phyloP scores from a whole-genome alignment of 2,113 vertebrate genomes.

The Pungitius pungitius region DNA sequence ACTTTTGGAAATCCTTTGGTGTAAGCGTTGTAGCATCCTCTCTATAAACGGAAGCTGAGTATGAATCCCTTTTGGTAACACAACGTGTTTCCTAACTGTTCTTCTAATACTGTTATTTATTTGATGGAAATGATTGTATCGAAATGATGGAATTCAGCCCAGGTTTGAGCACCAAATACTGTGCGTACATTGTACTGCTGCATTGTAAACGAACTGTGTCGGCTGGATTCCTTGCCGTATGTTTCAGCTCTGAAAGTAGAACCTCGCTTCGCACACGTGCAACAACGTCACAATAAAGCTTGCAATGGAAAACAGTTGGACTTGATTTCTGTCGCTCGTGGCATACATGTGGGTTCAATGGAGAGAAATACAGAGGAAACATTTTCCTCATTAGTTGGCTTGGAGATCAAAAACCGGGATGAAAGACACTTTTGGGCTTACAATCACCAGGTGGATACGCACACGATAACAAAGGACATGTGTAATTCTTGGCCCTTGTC shows the following conservation, averaged over 20 bases:
- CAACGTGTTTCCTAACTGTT: conserved; percentile 18
- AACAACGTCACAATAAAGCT: conserved; percentile 50
- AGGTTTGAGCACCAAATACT: not conserved
- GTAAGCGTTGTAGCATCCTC: conserved; percentile 19
- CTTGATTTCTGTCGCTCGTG: not conserved
- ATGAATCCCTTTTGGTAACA: conserved; percentile 3
- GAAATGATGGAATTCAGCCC: not conserved
- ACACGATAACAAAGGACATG: not conserved
- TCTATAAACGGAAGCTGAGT: not conserved
- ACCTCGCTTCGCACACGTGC: conserved; percentile 31
- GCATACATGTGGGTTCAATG: not conserved
- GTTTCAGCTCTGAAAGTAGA: conserved; percentile 50
- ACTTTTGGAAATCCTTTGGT: not conserved
- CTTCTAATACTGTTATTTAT: conserved; percentile 1
- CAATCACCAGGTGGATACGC: not conserved
- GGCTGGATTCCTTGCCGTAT: conserved; percentile 49
- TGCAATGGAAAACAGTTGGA: not conserved
- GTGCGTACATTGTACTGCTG: conserved; percentile 19
- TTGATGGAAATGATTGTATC: not conserved
- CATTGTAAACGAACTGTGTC: conserved; percentile 18
- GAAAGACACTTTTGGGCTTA: not conserved
- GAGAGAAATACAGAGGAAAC: not conserved
- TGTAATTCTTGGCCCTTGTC: not conserved
- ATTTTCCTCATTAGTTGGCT: not conserved
- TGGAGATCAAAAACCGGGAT: not conserved